Percentiles rank a stretch among this genome's conserved stretches.
These are phyloP conservation scores for Alosa sapidissima DNA, from an alignment of 2,797 vertebrate genomes.

Conservation along the genomic window DNA sequence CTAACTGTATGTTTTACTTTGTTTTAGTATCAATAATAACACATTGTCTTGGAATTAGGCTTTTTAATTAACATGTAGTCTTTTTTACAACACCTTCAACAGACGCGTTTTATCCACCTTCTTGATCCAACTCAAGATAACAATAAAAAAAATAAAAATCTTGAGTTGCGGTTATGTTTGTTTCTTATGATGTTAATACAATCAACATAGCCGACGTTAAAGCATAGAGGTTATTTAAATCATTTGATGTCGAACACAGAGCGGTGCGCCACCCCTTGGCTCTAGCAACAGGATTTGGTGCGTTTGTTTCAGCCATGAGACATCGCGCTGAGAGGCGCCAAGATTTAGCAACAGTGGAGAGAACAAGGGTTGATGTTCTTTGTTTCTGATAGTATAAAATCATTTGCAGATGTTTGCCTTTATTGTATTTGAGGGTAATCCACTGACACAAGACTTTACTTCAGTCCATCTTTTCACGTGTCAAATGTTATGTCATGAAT, in stretches of 20 bases:
- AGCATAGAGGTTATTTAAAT: background rate
- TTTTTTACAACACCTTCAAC: too few species aligned
- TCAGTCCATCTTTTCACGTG: background rate
- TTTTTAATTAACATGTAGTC: background rate
- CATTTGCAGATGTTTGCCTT: background rate
- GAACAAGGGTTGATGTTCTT: background rate
- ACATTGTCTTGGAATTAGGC: background rate
- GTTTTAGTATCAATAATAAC: background rate
- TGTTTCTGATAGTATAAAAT: background rate
- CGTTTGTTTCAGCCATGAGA: background rate
- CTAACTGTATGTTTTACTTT: background rate
- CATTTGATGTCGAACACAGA: background rate
- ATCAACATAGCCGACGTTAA: background rate
- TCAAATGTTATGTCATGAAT: background rate
- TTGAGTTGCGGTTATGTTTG: background rate
- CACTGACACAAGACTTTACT: background rate
- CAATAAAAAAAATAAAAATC: background rate
- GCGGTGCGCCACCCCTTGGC: background rate
- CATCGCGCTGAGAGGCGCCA: background rate
- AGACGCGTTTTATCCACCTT: too few species aligned
- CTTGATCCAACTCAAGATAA: too few species aligned
- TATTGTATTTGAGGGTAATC: background rate
- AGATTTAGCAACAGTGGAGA: background rate
- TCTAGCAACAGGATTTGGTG: background rate
- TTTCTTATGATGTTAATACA: background rate